A percentile compares a stretch with the other conserved stretches of the same genome.
Evolutionary conservation across 2,888 invertebrate species (phyloP).

Genomic region (Papilio gigon): DNA sequence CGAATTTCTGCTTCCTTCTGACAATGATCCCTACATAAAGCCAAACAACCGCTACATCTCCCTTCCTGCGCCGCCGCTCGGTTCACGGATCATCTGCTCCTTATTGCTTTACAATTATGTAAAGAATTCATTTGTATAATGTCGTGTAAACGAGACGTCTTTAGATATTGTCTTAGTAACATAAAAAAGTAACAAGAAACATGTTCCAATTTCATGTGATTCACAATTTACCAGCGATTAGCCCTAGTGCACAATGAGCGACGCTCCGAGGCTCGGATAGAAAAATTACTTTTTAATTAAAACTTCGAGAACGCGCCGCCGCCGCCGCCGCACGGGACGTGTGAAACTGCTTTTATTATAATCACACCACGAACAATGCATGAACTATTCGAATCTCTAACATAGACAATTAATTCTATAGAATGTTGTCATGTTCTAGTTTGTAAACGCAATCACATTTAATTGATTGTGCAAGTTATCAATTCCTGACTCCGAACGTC

Average conservation of each 20-base stretch:
- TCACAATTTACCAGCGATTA: constrained; percentile 14
- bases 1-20: too few species aligned
- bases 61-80: constrained; percentile 25
- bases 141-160: constrained; percentile 62
- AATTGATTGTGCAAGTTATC: not conserved
- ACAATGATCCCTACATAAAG: too few species aligned
- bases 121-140: constrained; percentile 69
- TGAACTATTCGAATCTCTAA: not conserved
- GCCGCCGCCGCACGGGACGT: not conserved
- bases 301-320: constrained; percentile 10
- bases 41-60: constrained; percentile 10
- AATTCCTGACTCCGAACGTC: not conserved
- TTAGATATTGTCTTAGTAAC: constrained; percentile 50
- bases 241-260: not conserved
- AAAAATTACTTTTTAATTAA: constrained; percentile 40
- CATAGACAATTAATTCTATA: constrained; percentile 5
- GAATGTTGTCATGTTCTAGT: not conserved
- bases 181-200: constrained; percentile 43
- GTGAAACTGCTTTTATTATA: constrained; percentile 6
- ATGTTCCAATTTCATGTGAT: constrained; percentile 47
- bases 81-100: constrained; percentile 64
- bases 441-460: not conserved
- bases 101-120: constrained; percentile 68
- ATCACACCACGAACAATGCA: constrained; percentile 17
- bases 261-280: constrained; percentile 9